Evolutionary conservation across 2,113 vertebrate species (phyloP).

Genomic region (Brachyistius frenatus): DNA sequence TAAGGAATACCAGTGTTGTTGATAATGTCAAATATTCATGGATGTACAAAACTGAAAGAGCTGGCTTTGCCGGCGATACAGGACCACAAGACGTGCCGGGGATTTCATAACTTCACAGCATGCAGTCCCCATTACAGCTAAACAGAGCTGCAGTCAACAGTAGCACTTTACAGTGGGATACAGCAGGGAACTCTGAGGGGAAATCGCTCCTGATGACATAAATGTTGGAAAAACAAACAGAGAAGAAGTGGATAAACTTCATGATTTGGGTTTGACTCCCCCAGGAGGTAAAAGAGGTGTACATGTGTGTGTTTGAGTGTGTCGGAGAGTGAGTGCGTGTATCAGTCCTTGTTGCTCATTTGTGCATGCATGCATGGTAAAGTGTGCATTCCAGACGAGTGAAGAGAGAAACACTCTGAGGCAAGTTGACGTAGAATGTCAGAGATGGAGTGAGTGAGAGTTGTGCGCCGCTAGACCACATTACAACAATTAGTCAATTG

Average conservation of each 20-base stretch:
- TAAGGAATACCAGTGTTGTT: constrained; percentile 4
- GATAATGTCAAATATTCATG: constrained; percentile 27
- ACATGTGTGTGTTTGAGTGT: constrained; percentile 1
- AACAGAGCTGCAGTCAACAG: constrained; percentile 33
- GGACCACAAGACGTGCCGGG: constrained; percentile 8
- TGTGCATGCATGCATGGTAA: constrained; percentile 52
- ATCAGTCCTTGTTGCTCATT: constrained; percentile 22
- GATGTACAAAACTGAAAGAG: constrained; percentile 31
- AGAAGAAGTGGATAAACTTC: constrained; percentile 50
- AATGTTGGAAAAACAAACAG: constrained; percentile 61
- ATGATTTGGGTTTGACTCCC: constrained; percentile 39
- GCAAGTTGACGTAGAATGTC: constrained; percentile 40
- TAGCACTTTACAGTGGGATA: constrained; percentile 10
- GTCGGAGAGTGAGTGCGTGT: not conserved
- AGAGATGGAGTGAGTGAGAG: constrained; percentile 49
- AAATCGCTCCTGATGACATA: constrained; percentile 59
- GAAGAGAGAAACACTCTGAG: constrained; percentile 50
- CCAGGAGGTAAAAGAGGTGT: constrained; percentile 26
- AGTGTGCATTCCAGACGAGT: constrained; percentile 56
- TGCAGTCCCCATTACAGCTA: constrained; percentile 22
- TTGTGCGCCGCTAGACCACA: constrained; percentile 49
- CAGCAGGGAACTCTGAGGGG: constrained; percentile 34
- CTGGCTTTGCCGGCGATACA: constrained; percentile 6
- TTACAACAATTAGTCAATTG: constrained; percentile 72
- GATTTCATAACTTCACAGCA: constrained; percentile 44